Evolutionary conservation across 2,113 vertebrate species (phyloP), one percentile per base, ranked within the genome.

Genomic region (Noturus placidus): DNA sequence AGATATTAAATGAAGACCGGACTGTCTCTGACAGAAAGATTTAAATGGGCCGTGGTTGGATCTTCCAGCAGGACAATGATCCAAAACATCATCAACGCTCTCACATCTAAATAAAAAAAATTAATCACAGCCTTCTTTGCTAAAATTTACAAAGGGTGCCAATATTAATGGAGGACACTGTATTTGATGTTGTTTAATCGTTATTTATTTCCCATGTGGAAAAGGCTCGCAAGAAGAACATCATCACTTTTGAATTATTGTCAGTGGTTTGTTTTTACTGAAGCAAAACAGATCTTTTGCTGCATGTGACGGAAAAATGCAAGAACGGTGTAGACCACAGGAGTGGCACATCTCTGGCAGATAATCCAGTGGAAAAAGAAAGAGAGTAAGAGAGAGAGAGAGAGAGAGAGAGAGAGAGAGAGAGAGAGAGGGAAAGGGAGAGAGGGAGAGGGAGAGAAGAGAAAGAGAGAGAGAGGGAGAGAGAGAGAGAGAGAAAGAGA

Each of bases 291-390:
- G 70, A 74, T 38, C 33, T 38, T 61, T 8, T 54, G 50, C 17
- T 84, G n/a, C 27, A 22, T 56, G 65, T 78, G 63, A 70, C 11
- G 65, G 82, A 76, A 86, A 72, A 78, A 78, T 46, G 17, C 27
- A 57, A 38, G 84, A 77, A 59, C 8, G 57, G 84, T 61, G 76
- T 52, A 78, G 50, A 61, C 88, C 85, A 30, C 81, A 42, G 59
- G 69, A 65, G 70, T 50, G 79, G 79, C 79, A 33, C 56, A 35
- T 87, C 65, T 42, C 35, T 89, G 84, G 86, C 86, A 79, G 63
- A 63, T 83, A 65, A 17, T 22, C 13, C 30, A 22, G 8, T 72
- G 42, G 67, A 85, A 87, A 87, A 50, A 10, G 52, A 77, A 50
- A 83, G 59, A 84, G 85, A 50, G 76, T 50, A 85, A 65, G 35